phyloP scores from a whole-genome alignment of 2,888 invertebrate genomes.

The Eumacrocentrus americanus region DNA sequence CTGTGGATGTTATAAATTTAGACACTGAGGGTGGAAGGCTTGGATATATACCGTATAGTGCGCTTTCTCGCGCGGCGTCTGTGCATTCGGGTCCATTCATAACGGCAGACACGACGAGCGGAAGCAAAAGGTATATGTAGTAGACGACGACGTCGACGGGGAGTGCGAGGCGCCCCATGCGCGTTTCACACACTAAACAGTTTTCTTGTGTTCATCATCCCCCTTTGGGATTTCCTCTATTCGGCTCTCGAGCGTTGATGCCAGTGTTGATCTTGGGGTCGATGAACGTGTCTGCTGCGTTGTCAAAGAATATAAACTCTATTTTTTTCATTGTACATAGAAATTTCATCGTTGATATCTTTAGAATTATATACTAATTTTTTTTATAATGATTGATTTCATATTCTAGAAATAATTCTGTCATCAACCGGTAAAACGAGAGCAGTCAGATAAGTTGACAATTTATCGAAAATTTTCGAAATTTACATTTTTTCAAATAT shows the following conservation, averaged over 20 bases:
- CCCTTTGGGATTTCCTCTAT: conserved; percentile 15
- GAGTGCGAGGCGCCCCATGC: background rate
- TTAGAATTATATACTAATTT: background rate
- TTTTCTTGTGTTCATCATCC: conserved; percentile 11
- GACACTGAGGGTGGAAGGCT: conserved; percentile 35
- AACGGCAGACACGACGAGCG: conserved; percentile 14
- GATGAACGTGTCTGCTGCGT: background rate
- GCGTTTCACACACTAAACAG: conserved; percentile 11
- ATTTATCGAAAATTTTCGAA: no score
- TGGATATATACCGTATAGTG: conserved; percentile 20
- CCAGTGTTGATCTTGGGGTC: conserved; percentile 8
- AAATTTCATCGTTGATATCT: background rate
- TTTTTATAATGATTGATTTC: background rate
- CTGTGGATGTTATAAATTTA: conserved; percentile 33
- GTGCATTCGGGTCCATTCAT: conserved; percentile 26
- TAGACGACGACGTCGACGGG: conserved; percentile 13
- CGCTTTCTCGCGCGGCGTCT: conserved; percentile 20
- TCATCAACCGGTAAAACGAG: no score
- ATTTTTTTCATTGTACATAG: no score
- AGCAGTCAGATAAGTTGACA: no score
- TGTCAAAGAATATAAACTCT: no score
- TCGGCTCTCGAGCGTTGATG: background rate
- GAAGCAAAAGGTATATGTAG: conserved; percentile 18
- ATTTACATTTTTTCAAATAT: no score
- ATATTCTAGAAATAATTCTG: no score